Percentiles rank a stretch among this genome's conserved stretches.
Evolutionary conservation across 1,140 invertebrate species (phyloP).

Genomic region (Drosophila chauvacae): DNA sequence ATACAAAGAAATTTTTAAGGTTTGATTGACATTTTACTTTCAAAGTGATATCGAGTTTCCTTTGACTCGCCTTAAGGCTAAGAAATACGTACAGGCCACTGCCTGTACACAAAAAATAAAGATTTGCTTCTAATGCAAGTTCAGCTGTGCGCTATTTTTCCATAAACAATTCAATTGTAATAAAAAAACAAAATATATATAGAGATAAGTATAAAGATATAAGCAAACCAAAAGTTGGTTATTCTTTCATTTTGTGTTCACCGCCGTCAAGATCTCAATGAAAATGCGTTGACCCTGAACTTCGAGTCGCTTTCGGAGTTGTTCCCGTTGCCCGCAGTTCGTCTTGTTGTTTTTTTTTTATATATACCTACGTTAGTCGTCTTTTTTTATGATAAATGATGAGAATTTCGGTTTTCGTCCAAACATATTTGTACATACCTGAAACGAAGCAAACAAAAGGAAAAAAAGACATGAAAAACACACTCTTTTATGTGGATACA

Average conservation of each 20-base stretch:
- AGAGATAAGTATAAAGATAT: background rate
- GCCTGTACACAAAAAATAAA: constrained; percentile 15
- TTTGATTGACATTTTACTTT: constrained; percentile 14
- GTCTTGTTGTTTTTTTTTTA: constrained; percentile 1
- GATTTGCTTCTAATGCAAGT: background rate
- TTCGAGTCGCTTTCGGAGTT: constrained; percentile 11
- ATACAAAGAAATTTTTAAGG: background rate
- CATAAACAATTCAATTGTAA: background rate
- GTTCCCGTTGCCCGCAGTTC: constrained; percentile 11
- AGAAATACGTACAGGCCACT: background rate
- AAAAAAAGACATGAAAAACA: constrained; percentile 52
- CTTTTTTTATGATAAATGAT: constrained; percentile 21
- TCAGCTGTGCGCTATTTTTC: background rate
- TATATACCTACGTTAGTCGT: constrained; percentile 1
- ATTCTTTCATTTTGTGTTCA: constrained; percentile 2
- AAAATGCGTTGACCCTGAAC: constrained; percentile 40
- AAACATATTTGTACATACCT: constrained; percentile 42
- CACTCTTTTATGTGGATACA: constrained; percentile 43
- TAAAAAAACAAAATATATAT: background rate
- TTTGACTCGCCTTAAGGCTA: background rate
- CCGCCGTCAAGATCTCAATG: constrained; percentile 10
- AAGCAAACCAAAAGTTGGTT: background rate
- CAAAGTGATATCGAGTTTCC: constrained; percentile 8
- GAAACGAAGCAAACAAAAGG: constrained; percentile 40
- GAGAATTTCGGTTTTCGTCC: constrained; percentile 26